Conservation (phyloP, 2,888 invertebrate species). For the Embidobia sp. region DNA sequence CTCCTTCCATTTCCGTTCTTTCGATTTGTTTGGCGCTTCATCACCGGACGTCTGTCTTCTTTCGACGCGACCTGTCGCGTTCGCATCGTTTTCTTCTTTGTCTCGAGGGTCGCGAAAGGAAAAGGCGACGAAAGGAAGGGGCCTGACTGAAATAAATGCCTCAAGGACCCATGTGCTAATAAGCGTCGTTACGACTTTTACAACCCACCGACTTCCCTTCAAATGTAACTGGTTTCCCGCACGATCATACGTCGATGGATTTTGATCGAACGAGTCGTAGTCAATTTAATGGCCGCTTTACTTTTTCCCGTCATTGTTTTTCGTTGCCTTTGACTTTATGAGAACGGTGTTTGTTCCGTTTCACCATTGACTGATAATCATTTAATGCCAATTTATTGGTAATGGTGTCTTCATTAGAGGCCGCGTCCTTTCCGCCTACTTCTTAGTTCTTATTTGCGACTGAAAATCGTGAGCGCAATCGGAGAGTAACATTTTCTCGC, state of each 20-base stretch:
- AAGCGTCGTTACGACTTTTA: constrained; percentile 20
- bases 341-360: background rate
- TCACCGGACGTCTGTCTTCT: too few species aligned
- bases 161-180: constrained; percentile 33
- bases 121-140: constrained; percentile 28
- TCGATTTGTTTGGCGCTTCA: background rate
- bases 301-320: background rate
- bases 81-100: constrained; percentile 16
- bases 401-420: constrained; percentile 32
- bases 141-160: constrained; percentile 31
- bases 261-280: constrained; percentile 24
- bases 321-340: too few species aligned
- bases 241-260: constrained; percentile 20
- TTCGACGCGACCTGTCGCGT: constrained; percentile 11
- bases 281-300: constrained; percentile 5
- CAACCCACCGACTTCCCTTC: too few species aligned
- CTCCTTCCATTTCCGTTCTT: background rate
- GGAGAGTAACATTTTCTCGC: too few species aligned
- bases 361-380: constrained; percentile 13
- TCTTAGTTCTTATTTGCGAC: too few species aligned
- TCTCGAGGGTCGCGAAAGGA: constrained; percentile 18
- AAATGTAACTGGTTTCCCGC: constrained; percentile 6
- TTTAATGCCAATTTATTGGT: constrained; percentile 23
- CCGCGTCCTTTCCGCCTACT: too few species aligned
- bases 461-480: too few species aligned